phyloP scores from a whole-genome alignment of 2,113 vertebrate species.

The Tursiops truncatus region DNA sequence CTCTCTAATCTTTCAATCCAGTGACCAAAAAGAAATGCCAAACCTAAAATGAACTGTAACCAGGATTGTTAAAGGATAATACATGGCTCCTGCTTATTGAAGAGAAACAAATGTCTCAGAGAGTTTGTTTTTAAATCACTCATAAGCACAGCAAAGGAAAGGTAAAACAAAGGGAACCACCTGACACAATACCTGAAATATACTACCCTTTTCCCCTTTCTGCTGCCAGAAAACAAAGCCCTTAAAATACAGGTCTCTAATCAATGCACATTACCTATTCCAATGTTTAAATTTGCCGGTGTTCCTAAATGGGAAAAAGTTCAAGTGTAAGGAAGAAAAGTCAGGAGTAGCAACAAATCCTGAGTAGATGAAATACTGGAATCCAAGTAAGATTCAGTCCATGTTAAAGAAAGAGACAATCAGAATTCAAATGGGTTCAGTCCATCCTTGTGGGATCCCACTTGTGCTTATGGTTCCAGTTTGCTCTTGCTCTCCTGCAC shows the following conservation, averaged over 20 bases:
- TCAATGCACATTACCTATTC: not conserved
- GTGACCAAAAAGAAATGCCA: not conserved
- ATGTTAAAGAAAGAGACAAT: not conserved
- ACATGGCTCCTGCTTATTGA: not conserved
- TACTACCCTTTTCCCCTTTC: not conserved
- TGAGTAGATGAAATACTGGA: slow-evolving; percentile 3
- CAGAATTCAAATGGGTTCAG: not conserved
- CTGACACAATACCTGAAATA: not conserved
- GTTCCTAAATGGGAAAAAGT: not conserved
- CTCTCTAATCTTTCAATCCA: not conserved
- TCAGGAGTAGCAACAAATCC: not conserved
- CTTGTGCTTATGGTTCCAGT: not conserved
- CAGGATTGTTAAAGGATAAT: not conserved
- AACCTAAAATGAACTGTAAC: slow-evolving; percentile 6
- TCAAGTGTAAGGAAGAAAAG: not conserved
- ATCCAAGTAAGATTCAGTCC: not conserved
- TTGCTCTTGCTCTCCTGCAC: not conserved
- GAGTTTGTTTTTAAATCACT: slow-evolving; percentile 33
- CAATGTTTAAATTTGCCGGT: not conserved
- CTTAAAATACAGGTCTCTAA: not conserved
- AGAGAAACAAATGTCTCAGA: not conserved
- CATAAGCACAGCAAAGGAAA: not conserved
- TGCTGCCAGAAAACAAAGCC: not conserved
- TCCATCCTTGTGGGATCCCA: not conserved
- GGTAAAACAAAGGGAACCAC: not conserved